Evolutionary conservation across 1,140 invertebrate species (phyloP).

Genomic region (Vollenhovia emeryi): DNA sequence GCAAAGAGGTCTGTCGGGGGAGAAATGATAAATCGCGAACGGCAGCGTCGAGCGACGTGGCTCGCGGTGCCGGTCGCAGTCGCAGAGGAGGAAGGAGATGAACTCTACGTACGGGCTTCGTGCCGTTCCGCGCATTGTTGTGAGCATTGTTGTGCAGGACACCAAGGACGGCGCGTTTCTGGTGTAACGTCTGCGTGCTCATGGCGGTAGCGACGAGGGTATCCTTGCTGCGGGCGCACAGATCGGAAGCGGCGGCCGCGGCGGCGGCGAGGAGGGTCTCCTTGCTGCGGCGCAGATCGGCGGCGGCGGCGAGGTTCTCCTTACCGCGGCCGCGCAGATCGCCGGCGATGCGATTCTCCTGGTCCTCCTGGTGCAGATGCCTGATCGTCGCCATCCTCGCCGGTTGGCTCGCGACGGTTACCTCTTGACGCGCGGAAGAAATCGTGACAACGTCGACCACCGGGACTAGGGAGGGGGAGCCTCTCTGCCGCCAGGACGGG

Average conservation of each 20-base stretch:
- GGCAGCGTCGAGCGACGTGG: neutral
- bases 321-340: slow-evolving; percentile 76
- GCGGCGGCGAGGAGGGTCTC: too few species aligned
- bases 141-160: slow-evolving; percentile 83
- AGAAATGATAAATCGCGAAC: too few species aligned
- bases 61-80: neutral
- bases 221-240: slow-evolving; percentile 79
- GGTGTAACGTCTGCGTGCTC: slow-evolving; percentile 78
- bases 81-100: neutral
- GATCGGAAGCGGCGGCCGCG: slow-evolving; percentile 67
- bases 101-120: slow-evolving; percentile 82
- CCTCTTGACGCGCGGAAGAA: neutral
- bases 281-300: slow-evolving; percentile 64
- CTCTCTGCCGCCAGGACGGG: neutral
- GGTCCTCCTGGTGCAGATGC: slow-evolving; percentile 88
- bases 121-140: slow-evolving; percentile 65
- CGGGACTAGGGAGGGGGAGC: too few species aligned
- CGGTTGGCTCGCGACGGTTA: neutral
- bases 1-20: neutral
- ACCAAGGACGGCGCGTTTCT: slow-evolving; percentile 87
- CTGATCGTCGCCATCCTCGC: slow-evolving; percentile 87
- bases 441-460: neutral
- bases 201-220: slow-evolving; percentile 78
- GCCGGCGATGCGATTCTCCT: slow-evolving; percentile 86
- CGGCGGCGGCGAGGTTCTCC: slow-evolving; percentile 82